These are phyloP conservation scores for Amphilophus citrinellus DNA, from an alignment of 2,113 vertebrate species.

Conservation along the genomic window DNA sequence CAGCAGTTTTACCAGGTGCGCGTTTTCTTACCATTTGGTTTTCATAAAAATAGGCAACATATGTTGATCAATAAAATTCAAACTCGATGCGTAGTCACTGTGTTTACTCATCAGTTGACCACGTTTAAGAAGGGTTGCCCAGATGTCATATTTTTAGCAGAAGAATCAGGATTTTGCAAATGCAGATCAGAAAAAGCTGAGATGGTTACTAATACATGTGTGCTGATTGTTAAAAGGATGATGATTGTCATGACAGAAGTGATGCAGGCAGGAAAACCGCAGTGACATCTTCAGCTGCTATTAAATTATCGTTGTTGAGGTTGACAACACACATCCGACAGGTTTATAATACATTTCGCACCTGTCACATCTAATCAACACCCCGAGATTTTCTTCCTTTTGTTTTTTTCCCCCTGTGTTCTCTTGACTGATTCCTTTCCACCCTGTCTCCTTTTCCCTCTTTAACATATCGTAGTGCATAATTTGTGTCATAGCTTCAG, in stretches of 20 bases:
- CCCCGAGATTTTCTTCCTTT: conserved; percentile 55
- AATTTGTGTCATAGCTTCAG: conserved; percentile 61
- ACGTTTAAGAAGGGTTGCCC: neutral
- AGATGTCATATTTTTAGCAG: neutral
- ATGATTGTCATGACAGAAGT: conserved; percentile 37
- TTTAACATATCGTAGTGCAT: conserved; percentile 61
- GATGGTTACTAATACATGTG: neutral
- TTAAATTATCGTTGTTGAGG: conserved; percentile 56
- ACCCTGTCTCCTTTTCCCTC: conserved; percentile 46
- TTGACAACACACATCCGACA: conserved; percentile 61
- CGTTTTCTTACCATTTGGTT: neutral
- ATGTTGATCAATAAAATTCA: neutral
- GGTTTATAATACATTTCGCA: conserved; percentile 71
- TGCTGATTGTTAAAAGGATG: conserved; percentile 20
- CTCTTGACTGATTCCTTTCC: conserved; percentile 68
- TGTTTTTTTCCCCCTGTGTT: conserved; percentile 38
- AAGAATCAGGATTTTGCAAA: neutral
- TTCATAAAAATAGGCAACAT: neutral
- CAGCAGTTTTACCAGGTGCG: neutral
- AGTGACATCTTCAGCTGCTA: conserved; percentile 52
- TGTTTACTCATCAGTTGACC: neutral
- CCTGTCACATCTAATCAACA: conserved; percentile 77
- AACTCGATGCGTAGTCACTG: neutral
- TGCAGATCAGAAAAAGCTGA: neutral
- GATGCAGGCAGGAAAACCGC: conserved; percentile 20